Percentiles rank a stretch among this genome's conserved stretches.
phyloP scores from a whole-genome alignment of 2,888 invertebrate genomes.

The Latheticus oryzae region DNA sequence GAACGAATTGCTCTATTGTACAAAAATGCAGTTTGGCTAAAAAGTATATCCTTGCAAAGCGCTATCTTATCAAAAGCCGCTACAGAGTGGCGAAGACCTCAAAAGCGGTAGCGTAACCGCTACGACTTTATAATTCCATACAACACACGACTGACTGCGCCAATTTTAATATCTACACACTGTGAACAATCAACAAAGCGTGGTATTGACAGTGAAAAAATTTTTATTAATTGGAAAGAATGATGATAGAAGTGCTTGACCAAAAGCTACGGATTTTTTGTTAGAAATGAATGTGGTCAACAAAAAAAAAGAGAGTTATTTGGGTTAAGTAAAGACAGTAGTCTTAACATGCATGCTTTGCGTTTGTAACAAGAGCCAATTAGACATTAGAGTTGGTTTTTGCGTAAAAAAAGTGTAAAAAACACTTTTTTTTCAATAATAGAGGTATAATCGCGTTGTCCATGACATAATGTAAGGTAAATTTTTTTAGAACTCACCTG shows the following conservation, averaged over 20 bases:
- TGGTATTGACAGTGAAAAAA: slow-evolving; percentile 30
- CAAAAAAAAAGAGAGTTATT: no score
- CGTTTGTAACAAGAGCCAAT: no score
- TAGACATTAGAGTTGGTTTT: no score
- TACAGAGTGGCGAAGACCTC: slow-evolving; percentile 1
- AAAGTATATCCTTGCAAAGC: not conserved
- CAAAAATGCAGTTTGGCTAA: not conserved
- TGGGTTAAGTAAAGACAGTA: no score
- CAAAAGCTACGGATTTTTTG: no score
- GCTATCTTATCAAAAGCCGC: not conserved
- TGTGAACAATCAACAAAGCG: slow-evolving; percentile 35
- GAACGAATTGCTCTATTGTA: slow-evolving; percentile 1
- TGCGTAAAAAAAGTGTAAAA: no score
- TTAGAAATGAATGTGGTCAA: no score
- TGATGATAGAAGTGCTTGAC: no score
- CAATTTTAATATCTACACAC: slow-evolving; percentile 33
- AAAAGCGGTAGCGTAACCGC: slow-evolving; percentile 23
- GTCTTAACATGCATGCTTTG: no score
- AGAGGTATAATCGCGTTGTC: not conserved
- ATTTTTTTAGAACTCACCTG: slow-evolving; percentile 66
- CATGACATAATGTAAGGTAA: not conserved
- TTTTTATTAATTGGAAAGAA: slow-evolving; percentile 20
- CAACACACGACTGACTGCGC: slow-evolving; percentile 27
- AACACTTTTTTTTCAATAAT: no score
- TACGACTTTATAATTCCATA: slow-evolving; percentile 26